A percentile compares a stretch with the other conserved stretches of the same genome.
phyloP scores from a whole-genome alignment of 2,113 vertebrate genomes.

The Etheostoma spectabile region DNA sequence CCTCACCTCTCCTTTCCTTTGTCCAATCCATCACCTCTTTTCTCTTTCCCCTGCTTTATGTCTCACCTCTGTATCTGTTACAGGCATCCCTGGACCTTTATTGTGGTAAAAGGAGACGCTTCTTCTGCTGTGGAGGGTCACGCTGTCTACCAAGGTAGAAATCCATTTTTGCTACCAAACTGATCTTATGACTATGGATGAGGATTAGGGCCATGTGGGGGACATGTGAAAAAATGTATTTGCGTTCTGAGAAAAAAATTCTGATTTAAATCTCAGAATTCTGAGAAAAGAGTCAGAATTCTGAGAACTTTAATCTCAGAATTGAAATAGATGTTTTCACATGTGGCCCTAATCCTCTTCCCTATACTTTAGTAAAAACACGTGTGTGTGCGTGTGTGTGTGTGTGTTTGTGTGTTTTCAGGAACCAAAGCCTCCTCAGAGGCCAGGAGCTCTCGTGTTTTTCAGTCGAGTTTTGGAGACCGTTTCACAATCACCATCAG shows the following conservation, averaged over 20 bases:
- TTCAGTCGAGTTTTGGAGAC: conserved; percentile 88
- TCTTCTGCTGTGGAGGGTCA: conserved; percentile 92
- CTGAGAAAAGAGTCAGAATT: too few species aligned
- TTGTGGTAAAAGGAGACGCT: conserved; percentile 90
- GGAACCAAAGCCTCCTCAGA: conserved; percentile 90
- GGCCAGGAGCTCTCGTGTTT: conserved; percentile 87
- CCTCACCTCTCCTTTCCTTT: background rate
- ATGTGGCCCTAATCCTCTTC: too few species aligned
- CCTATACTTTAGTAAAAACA: background rate
- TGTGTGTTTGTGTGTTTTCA: conserved; percentile 63
- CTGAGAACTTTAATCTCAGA: too few species aligned
- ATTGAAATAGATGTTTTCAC: too few species aligned
- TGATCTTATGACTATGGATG: background rate
- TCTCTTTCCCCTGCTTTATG: conserved; percentile 1
- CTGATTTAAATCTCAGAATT: too few species aligned
- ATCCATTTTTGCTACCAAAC: background rate
- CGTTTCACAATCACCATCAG: conserved; percentile 88
- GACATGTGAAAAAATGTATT: too few species aligned
- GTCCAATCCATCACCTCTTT: background rate
- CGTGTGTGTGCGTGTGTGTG: conserved; percentile 37
- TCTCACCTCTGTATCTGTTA: conserved; percentile 29
- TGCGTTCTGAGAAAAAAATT: too few species aligned
- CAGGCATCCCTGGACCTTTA: conserved; percentile 96
- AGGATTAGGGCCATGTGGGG: too few species aligned
- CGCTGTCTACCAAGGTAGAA: conserved; percentile 91